These are phyloP conservation scores for Crypturellus tataupa DNA, from an alignment of 2,797 vertebrate species.

Conservation along the genomic window DNA sequence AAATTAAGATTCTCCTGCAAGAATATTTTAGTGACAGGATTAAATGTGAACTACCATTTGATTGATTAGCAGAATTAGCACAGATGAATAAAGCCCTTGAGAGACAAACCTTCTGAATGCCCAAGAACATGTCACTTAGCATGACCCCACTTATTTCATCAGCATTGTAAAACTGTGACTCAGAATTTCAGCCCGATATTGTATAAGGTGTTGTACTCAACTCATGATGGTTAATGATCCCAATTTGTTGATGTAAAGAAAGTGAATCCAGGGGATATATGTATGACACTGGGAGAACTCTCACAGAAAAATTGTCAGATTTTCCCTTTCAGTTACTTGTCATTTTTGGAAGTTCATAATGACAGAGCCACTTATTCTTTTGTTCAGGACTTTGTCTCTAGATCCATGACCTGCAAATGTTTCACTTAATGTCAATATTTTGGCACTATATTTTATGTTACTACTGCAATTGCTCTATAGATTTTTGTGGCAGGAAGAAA, in stretches of 20 bases:
- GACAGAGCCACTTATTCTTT: not conserved
- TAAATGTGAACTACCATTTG: not conserved
- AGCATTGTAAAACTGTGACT: not conserved
- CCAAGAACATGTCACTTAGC: not conserved
- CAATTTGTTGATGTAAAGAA: not conserved
- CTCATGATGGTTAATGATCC: not conserved
- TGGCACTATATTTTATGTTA: not conserved
- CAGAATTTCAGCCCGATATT: not conserved
- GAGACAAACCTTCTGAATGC: not conserved
- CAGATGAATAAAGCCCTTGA: not conserved
- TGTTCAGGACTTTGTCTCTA: not conserved
- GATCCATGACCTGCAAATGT: not conserved
- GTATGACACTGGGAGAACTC: not conserved
- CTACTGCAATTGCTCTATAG: not conserved
- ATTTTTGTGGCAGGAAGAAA: not conserved
- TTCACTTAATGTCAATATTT: not conserved
- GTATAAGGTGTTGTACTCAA: not conserved
- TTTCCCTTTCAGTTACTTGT: not conserved
- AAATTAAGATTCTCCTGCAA: constrained; percentile 32
- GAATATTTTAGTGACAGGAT: not conserved
- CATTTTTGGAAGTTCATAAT: not conserved
- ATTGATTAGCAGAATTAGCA: constrained; percentile 19
- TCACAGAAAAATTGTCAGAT: not conserved
- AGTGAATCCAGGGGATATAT: not conserved
- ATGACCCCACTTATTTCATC: not conserved